Conservation (phyloP, 2,797 vertebrate genomes). For the Rhinatrema bivittatum region DNA sequence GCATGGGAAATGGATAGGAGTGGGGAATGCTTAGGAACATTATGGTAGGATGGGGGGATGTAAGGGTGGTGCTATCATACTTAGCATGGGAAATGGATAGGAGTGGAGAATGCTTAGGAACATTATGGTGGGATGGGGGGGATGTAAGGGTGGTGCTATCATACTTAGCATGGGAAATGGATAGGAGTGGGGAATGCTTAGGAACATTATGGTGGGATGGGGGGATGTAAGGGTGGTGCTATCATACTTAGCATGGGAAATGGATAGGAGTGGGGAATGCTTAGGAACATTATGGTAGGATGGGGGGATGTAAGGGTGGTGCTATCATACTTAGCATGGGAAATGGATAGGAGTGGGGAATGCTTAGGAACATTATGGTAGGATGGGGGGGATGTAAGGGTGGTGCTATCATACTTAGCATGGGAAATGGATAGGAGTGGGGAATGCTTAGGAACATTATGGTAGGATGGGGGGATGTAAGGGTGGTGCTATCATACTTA, state of each 20-base stretch:
- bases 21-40: too few relatives aligned
- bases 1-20: not conserved
- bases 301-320: not conserved
- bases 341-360: not conserved
- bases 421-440: not conserved
- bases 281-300: too few relatives aligned
- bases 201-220: too few relatives aligned
- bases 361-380: too few relatives aligned
- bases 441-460: too few relatives aligned
- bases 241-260: not conserved
- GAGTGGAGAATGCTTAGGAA: too few relatives aligned
- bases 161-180: not conserved
- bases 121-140: too few relatives aligned
- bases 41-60: too few relatives aligned
- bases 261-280: not conserved
- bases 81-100: not conserved
- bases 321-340: not conserved
- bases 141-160: not conserved
- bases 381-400: not conserved
- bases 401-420: not conserved
- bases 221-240: not conserved
- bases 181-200: too few relatives aligned
- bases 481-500: not conserved
- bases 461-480: rapidly evolving
- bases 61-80: not conserved